phyloP scores from a whole-genome alignment of 2,888 invertebrate genomes.

The Diadegma fenestrale region DNA sequence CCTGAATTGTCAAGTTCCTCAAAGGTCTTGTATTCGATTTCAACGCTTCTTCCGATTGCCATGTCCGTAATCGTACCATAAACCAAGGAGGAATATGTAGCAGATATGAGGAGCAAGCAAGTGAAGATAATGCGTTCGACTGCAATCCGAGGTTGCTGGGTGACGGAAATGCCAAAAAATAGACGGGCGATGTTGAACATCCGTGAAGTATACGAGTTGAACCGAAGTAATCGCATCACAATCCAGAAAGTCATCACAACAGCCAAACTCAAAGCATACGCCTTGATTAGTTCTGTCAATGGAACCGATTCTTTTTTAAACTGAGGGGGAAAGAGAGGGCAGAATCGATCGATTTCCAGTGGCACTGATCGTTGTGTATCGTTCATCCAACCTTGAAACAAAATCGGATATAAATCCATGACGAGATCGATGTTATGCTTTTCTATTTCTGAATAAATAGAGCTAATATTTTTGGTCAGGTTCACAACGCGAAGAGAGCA shows the following conservation, averaged over 20 bases:
- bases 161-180: constrained; percentile 54
- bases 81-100: constrained; percentile 35
- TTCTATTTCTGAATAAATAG: constrained; percentile 2
- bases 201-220: constrained; percentile 47
- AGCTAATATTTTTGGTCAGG: rapidly evolving
- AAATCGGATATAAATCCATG: constrained; percentile 2
- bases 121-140: constrained; percentile 62
- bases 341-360: constrained; percentile 44
- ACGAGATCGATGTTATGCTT: constrained; percentile 48
- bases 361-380: constrained; percentile 28
- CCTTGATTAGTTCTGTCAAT: not conserved
- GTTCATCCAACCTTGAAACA: not conserved
- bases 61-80: constrained; percentile 63
- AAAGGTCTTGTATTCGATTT: constrained; percentile 45
- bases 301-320: not conserved
- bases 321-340: constrained; percentile 64
- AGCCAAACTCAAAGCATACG: constrained; percentile 19
- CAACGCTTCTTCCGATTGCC: constrained; percentile 12
- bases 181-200: constrained; percentile 49
- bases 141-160: constrained; percentile 1
- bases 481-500: not conserved
- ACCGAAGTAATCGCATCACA: not conserved
- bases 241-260: constrained; percentile 46
- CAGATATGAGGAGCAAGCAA: constrained; percentile 56
- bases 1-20: constrained; percentile 64